Evolutionary conservation across 2,113 vertebrate genomes (phyloP), one percentile per base, ranked within the genome.

Genomic region (Lepus americanus): DNA sequence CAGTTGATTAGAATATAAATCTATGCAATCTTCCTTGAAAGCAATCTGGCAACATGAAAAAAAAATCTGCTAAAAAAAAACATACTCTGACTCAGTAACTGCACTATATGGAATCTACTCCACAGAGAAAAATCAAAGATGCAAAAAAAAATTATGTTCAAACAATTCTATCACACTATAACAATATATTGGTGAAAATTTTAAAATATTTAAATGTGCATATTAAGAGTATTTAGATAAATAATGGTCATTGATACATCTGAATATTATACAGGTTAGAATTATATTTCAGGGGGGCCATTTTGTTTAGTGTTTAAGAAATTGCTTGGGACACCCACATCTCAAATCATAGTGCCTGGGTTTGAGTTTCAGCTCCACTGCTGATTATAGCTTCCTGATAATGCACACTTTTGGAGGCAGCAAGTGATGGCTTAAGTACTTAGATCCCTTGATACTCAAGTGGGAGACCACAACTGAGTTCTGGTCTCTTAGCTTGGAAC

Each of bases 11-110:
- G 20, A 53, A 4, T 17, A 23, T 83, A 92, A 83, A 79, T 94
- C 44, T 91, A 72, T 83, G 20, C 31, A 85, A 53, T 11, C 16
- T 74, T 92, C 44, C 31, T 84, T 74, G 64, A 88, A 96, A 92
- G 90, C 76, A 86, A 82, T 81, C 36, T 83, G 55, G 44, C 29
- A 82, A 36, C 39, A 90, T 87, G 55, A 90, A 93, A 81, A 87
- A 90, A 90, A 90, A 82, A 69, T 27, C 44, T 93, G 9, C 49
- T 44, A 72, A 76, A 63, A 25, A 76, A 76, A 67, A 67, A 22
- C 16, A 22, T 77, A 19, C 27, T 92, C n/a, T 88, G 78, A 88
- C 29, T 92, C 78, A 73, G 25, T 51, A 83, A 79, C n/a, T 63
- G 16, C 44, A 87, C 23, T 81, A 93, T 67, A 74, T 82, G 36